phyloP scores from a whole-genome alignment of 2,113 vertebrate genomes.

The Myiozetetes cayanensis region DNA sequence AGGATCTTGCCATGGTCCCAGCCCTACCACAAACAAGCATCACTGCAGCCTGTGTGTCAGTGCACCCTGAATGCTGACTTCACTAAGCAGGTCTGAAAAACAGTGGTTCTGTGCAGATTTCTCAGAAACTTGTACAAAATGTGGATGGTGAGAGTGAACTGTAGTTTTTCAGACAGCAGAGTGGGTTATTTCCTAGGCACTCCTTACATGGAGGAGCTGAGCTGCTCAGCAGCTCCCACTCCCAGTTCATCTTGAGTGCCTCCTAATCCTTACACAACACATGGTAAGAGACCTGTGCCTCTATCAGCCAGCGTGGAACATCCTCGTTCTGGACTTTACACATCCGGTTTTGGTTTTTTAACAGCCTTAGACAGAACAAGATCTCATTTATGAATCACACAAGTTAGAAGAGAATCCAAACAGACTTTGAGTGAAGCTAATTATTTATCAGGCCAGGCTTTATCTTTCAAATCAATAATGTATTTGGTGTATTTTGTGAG shows the following conservation, averaged over 20 bases:
- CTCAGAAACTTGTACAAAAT: background rate
- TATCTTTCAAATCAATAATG: background rate
- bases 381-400: background rate
- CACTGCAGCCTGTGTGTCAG: background rate
- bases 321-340: accelerated
- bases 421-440: background rate
- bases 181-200: background rate
- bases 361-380: background rate
- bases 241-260: background rate
- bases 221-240: background rate
- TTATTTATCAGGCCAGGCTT: background rate
- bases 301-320: background rate
- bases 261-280: background rate
- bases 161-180: background rate
- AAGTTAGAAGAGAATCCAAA: background rate
- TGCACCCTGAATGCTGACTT: background rate
- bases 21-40: background rate
- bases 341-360: background rate
- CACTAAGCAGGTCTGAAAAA: accelerated
- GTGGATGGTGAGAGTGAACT: background rate
- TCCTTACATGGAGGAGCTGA: background rate
- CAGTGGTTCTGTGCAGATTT: background rate
- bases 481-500: background rate
- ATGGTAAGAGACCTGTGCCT: background rate
- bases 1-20: background rate